These are phyloP conservation scores for Prunella himalayana DNA, from an alignment of 2,113 vertebrate genomes.

Conservation along the genomic window DNA sequence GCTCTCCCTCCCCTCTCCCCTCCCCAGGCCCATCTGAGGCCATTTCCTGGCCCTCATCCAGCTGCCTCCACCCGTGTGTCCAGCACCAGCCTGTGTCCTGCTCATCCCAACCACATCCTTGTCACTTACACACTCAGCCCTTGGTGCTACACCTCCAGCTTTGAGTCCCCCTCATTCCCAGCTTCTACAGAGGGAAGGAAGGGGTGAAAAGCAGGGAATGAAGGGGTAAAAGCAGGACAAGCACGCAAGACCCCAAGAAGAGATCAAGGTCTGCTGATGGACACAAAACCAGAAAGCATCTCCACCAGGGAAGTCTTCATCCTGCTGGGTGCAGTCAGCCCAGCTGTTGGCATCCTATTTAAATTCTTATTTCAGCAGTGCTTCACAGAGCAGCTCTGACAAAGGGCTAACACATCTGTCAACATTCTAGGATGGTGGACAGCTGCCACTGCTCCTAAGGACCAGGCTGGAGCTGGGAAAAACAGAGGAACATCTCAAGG, in stretches of 20 bases:
- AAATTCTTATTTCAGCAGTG: not conserved
- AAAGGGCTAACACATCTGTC: not conserved
- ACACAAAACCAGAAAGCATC: not conserved
- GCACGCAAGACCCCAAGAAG: not conserved
- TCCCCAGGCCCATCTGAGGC: not conserved
- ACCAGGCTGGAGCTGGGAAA: not conserved
- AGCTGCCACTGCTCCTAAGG: not conserved
- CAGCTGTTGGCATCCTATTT: not conserved
- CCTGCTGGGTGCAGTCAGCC: not conserved
- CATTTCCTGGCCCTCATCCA: not conserved
- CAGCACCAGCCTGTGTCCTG: not conserved
- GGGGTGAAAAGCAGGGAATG: not conserved
- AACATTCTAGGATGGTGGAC: not conserved
- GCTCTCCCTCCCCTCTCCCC: not conserved
- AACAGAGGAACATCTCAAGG: not conserved
- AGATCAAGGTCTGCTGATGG: not conserved
- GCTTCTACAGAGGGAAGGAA: not conserved
- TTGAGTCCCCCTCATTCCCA: not conserved
- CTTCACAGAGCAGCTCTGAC: not conserved
- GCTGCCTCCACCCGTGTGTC: not conserved
- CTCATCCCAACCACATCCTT: not conserved
- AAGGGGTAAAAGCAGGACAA: not conserved
- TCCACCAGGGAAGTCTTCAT: not conserved
- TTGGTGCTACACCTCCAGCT: not conserved
- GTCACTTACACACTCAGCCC: not conserved